Evolutionary conservation across 2,888 invertebrate species (phyloP), one percentile per base, ranked within the genome.

Genomic region (Morpho deidamia): DNA sequence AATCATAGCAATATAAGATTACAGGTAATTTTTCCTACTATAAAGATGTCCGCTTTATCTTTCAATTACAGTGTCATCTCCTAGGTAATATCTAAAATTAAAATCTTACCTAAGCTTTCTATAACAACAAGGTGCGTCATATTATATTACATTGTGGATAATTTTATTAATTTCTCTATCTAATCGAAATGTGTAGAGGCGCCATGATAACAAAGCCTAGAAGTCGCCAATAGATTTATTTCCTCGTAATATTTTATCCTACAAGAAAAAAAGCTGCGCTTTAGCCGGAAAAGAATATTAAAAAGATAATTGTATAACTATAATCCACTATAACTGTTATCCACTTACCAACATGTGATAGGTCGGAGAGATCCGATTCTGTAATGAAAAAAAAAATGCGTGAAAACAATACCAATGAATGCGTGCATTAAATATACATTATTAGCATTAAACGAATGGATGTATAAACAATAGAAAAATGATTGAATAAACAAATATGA

Each of bases 261-360:
- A 23, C 3, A 23, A 51, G 1, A 11, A 7, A 2, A 9, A 32
- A 38, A 38, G 38, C 11, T n/a, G 8, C 8, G 10, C 10, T 23
- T 3, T 41, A 7, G 14, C 12, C 7, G 8, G 8, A 41, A 11
- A 2, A 41, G n/a, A 14, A 41, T 41, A 41, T 14, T 41, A 3
- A 40, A 11, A 11, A 23, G 23, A 23, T n/a, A n/a, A n/a, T n/a
- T n/a, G n/a, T 23, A 11, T 8, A 40, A 40, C 12, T 40, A 41
- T 50, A 67, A 56, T 65, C 52, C 66, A 91, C 92, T 23, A 11
- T 8, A 40, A 40, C 12, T 40, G 49, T 50, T 68, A 56, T 65
- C 52, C 66, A 91, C 92, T 92, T 85, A 92, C 92, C 92, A 81
- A 92, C 90, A 85, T 92, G 92, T 71, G 91, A 91, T 76, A 92